Conservation (phyloP, 2,113 vertebrate species). For the Pelodiscus sinensis region DNA sequence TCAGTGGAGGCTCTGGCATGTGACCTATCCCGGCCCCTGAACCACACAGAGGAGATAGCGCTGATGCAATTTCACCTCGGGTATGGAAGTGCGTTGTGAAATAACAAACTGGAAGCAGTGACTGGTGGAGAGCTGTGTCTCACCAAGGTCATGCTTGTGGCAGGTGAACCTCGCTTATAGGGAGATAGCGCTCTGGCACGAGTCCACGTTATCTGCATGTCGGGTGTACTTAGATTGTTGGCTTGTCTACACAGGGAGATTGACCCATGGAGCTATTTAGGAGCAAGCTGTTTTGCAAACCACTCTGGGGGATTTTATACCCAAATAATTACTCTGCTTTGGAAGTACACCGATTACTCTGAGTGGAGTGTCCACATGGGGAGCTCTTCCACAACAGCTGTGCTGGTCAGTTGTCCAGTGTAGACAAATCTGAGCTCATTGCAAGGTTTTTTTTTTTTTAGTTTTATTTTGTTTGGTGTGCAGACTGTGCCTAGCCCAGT, state of each 20-base stretch:
- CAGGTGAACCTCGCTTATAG: not conserved
- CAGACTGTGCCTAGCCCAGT: not conserved
- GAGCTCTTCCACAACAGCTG: not conserved
- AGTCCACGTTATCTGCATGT: not conserved
- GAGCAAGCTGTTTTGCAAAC: not conserved
- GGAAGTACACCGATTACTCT: not conserved
- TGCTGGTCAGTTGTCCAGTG: too few relatives aligned
- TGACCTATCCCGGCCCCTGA: constrained; percentile 39
- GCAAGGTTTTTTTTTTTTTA: not conserved
- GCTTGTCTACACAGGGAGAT: not conserved
- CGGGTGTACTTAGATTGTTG: not conserved
- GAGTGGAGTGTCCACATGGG: not conserved
- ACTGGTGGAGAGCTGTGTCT: not conserved
- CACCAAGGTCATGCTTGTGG: not conserved
- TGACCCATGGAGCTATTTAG: not conserved
- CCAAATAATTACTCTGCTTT: not conserved
- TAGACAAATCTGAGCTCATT: not conserved
- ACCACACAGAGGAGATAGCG: not conserved
- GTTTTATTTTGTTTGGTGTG: not conserved
- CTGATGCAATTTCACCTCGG: not conserved
- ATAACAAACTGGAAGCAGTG: not conserved
- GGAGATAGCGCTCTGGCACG: not conserved
- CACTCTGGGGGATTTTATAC: not conserved
- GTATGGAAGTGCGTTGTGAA: rapidly evolving
- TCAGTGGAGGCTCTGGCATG: constrained; percentile 66